Conservation (phyloP, 2,888 invertebrate species). For the Acanthacorydalis orientalis region DNA sequence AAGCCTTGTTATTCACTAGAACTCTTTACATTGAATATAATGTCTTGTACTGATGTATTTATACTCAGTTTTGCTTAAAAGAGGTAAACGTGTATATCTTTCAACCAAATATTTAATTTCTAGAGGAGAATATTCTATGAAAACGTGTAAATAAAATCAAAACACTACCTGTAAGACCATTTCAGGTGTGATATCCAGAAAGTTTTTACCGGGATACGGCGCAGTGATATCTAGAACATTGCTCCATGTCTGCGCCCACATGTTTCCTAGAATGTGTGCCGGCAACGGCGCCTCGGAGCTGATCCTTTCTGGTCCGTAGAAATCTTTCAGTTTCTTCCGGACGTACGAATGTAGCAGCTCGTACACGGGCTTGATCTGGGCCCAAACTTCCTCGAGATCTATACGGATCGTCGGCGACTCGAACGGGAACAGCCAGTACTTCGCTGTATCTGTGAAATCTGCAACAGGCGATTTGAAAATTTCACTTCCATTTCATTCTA, state of each 20-base stretch:
- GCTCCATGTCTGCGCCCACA: constrained; percentile 81
- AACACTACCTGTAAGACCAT: constrained; percentile 49
- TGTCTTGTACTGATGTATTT: too few species aligned
- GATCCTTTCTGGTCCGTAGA: constrained; percentile 70
- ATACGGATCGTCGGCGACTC: constrained; percentile 58
- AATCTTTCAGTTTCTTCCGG: constrained; percentile 61
- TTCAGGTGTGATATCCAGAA: constrained; percentile 67
- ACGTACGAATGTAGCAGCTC: constrained; percentile 80
- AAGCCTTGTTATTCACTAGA: too few species aligned
- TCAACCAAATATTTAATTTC: too few species aligned
- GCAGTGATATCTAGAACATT: constrained; percentile 65
- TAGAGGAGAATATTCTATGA: too few species aligned
- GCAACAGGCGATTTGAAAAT: constrained; percentile 15
- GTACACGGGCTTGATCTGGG: constrained; percentile 71
- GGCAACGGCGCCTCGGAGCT: constrained; percentile 68
- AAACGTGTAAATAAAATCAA: too few species aligned
- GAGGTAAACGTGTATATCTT: too few species aligned
- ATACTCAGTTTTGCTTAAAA: too few species aligned
- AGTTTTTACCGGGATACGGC: constrained; percentile 71
- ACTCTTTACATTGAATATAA: too few species aligned
- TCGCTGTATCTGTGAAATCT: constrained; percentile 79
- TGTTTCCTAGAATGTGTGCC: constrained; percentile 73
- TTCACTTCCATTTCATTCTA: not conserved
- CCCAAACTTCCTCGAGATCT: constrained; percentile 70
- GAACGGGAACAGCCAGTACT: constrained; percentile 79